Evolutionary conservation across 2,113 vertebrate genomes (phyloP), one percentile per base, ranked within the genome.

Genomic region (Semnopithecus entellus): DNA sequence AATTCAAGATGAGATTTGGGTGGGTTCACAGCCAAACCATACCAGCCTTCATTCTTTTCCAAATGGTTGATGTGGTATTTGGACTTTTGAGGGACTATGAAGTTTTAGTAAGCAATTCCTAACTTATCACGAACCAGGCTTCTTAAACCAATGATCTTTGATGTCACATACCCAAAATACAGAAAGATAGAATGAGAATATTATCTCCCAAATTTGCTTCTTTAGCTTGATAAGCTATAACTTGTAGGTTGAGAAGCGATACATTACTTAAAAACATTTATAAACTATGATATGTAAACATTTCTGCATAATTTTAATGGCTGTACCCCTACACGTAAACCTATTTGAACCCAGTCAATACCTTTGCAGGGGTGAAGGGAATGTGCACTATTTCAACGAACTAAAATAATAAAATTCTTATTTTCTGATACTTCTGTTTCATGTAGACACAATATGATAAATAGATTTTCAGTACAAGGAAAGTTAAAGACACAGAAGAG

Each of bases 351-450:
- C 17, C 30, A 83, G 40, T 80, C 68, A 76, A 70, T 3, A 18
- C 45, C 90, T 93, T 78, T 86, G 32, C 23, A 80, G 32, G 20
- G 76, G 8, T 72, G n/a, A 93, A 91, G 18, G 45, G 38, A 96
- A 86, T 95, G 59, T 70, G 40, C 4, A 82, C 0, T 25, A 50
- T 72, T 87, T 83, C 25, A 82, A 81, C 59, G 79, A 94, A 61
- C 35, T 84, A 94, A 93, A 48, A 78, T 78, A 91, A 90, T 55
- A 43, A 6, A 40, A 93, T 30, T 95, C 95, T 97, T 87, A 85
- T 85, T 92, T 97, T 94, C 88, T 87, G 30, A 90, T 59, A 86
- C 12, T 95, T 96, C 93, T 72, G 38, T 57, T 93, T 91, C 35
- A 68, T 27, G 55, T 66, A 91, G 9, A 43, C 35, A 90, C 30